Percentiles rank a stretch among this genome's conserved stretches.
These are phyloP conservation scores for Arrhopalites spinosus DNA, from an alignment of 2,888 invertebrate species.

Conservation along the genomic window DNA sequence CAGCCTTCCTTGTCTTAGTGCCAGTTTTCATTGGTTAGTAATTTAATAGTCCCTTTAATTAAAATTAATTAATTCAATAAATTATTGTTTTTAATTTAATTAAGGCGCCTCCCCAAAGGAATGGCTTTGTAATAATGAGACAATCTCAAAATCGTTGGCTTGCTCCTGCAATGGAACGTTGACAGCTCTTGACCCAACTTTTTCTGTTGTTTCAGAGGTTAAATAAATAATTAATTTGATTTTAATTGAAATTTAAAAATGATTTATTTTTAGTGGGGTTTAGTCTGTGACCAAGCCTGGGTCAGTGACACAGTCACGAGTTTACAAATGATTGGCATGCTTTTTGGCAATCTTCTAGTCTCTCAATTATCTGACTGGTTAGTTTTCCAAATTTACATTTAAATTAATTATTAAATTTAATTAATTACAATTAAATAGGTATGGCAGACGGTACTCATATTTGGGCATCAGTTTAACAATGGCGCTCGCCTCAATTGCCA, in stretches of 20 bases:
- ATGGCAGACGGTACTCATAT: slow-evolving; percentile 44
- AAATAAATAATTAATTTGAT: neutral
- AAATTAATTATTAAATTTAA: neutral
- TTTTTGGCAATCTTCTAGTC: slow-evolving; percentile 38
- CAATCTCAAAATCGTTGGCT: neutral
- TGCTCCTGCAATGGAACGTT: slow-evolving; percentile 11
- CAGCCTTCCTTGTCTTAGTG: slow-evolving; percentile 46
- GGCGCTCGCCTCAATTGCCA: slow-evolving; percentile 39
- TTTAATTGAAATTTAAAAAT: neutral
- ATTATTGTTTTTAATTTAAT: neutral
- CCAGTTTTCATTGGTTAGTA: slow-evolving; percentile 48
- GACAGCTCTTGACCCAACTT: neutral
- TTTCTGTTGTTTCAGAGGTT: slow-evolving; percentile 40
- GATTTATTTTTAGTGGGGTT: slow-evolving; percentile 43
- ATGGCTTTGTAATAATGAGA: slow-evolving; percentile 15
- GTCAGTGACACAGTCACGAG: slow-evolving; percentile 44
- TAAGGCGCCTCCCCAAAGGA: slow-evolving; percentile 1
- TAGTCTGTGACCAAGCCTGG: slow-evolving; percentile 44
- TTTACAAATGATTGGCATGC: slow-evolving; percentile 48
- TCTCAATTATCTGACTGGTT: slow-evolving; percentile 46
- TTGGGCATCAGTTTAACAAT: slow-evolving; percentile 44
- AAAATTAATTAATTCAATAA: neutral
- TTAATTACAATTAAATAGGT: slow-evolving; percentile 33
- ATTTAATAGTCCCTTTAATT: neutral
- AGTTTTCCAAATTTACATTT: neutral